A percentile compares a stretch with the other conserved stretches of the same genome.
These are phyloP conservation scores for Mugil cephalus DNA, from an alignment of 2,113 vertebrate genomes.

Conservation along the genomic window DNA sequence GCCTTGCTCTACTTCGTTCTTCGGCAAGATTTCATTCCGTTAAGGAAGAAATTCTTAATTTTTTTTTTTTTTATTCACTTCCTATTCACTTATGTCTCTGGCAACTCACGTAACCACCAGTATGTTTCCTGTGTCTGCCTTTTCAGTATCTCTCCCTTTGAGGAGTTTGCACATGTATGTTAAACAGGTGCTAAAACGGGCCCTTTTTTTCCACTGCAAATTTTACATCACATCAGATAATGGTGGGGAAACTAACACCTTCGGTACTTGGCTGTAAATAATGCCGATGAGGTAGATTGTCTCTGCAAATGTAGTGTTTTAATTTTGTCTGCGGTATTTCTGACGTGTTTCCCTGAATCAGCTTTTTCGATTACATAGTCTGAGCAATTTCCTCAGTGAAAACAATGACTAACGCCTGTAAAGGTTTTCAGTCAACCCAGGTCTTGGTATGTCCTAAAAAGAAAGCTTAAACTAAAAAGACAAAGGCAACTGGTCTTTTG, in stretches of 20 bases:
- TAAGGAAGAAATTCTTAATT: neutral
- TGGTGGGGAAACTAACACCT: slow-evolving; percentile 31
- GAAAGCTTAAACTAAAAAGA: too few species aligned
- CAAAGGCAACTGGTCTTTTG: too few species aligned
- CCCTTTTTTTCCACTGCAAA: slow-evolving; percentile 43
- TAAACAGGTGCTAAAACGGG: slow-evolving; percentile 45
- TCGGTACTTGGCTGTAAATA: neutral
- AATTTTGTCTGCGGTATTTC: neutral
- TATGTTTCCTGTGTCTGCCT: slow-evolving; percentile 38
- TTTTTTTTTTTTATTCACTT: neutral
- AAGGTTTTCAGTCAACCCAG: too few species aligned
- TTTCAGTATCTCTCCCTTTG: neutral
- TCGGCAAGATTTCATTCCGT: neutral
- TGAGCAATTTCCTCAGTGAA: neutral
- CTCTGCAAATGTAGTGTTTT: slow-evolving; percentile 21
- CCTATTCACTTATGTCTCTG: slow-evolving; percentile 17
- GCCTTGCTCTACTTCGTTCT: neutral
- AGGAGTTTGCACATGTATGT: neutral
- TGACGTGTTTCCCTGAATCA: slow-evolving; percentile 26
- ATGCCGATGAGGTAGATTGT: slow-evolving; percentile 28
- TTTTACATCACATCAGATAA: slow-evolving; percentile 14
- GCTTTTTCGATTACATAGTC: neutral
- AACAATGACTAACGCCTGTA: neutral
- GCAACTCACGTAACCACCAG: neutral
- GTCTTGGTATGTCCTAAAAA: too few species aligned